A percentile compares a stretch with the other conserved stretches of the same genome.
Evolutionary conservation across 2,888 invertebrate genomes (phyloP).

Genomic region (Meliscaeva auricollis): DNA sequence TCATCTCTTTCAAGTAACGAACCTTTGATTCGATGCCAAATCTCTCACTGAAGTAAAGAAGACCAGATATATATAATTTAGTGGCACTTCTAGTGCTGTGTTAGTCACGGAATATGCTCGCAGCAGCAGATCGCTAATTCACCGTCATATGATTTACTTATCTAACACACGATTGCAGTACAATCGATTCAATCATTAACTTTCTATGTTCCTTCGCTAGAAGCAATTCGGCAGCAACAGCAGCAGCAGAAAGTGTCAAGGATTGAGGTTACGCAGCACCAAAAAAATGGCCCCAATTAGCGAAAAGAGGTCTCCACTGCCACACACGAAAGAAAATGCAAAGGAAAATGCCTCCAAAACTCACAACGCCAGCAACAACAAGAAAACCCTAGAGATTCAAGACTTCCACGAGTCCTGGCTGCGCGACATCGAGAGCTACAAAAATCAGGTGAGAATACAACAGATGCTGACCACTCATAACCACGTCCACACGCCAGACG

Average conservation of each 20-base stretch:
- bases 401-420: constrained; percentile 84
- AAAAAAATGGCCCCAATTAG: constrained; percentile 82
- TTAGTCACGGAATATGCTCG: constrained; percentile 66
- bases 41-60: constrained; percentile 46
- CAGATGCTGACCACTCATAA: constrained; percentile 78
- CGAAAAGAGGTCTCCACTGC: constrained; percentile 81
- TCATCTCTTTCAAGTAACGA: constrained; percentile 55
- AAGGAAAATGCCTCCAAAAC: constrained; percentile 80
- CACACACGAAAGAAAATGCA: constrained; percentile 76
- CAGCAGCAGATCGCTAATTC: constrained; percentile 46
- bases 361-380: constrained; percentile 33
- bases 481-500: constrained; percentile 78
- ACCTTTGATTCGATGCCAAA: constrained; percentile 69
- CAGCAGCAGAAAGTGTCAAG: constrained; percentile 50
- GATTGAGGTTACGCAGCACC: constrained; percentile 55
- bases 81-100: constrained; percentile 45
- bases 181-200: constrained; percentile 31
- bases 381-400: constrained; percentile 80
- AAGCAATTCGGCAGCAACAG: constrained; percentile 24
- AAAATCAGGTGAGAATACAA: constrained; percentile 81
- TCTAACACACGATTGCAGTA: constrained; percentile 48
- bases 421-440: constrained; percentile 82
- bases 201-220: constrained; percentile 39
- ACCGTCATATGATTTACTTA: constrained; percentile 74
- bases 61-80: constrained; percentile 56